phyloP scores from a whole-genome alignment of 2,113 vertebrate species.

The Acrocephalus arundinaceus region DNA sequence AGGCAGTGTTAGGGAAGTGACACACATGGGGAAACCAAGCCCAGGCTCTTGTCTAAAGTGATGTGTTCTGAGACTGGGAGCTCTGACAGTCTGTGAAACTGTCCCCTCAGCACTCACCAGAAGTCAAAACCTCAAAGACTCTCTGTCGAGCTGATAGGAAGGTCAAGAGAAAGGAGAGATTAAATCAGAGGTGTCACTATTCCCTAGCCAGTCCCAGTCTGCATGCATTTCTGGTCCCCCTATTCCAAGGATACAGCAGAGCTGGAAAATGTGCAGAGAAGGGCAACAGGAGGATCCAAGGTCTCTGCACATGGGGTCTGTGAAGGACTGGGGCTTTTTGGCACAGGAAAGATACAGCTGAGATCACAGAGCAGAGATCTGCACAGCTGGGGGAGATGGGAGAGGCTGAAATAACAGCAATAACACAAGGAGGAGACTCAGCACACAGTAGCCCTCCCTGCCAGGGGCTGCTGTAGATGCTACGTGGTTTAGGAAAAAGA shows the following conservation, averaged over 20 bases:
- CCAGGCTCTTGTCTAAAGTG: not conserved
- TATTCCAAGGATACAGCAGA: not conserved
- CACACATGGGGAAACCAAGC: not conserved
- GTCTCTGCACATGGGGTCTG: fast-evolving
- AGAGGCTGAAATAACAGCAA: not conserved
- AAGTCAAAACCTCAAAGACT: not conserved
- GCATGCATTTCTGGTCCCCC: not conserved
- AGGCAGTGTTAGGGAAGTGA: not conserved
- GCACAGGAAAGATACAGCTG: not conserved
- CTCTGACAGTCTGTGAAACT: not conserved
- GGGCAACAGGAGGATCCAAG: not conserved
- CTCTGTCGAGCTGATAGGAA: not conserved
- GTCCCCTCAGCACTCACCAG: not conserved
- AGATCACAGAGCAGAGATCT: not conserved
- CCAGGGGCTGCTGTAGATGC: not conserved
- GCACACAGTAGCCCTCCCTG: not conserved
- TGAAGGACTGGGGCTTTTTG: not conserved
- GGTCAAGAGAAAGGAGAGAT: not conserved
- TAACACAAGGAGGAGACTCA: not conserved
- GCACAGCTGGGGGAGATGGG: fast-evolving
- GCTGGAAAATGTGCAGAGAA: not conserved
- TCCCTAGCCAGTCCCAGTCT: not conserved
- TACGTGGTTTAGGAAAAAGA: not conserved
- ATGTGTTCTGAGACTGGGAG: not conserved
- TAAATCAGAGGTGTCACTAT: not conserved